Base-by-base conservation (phyloP, 2,888 invertebrate species). In the Meteorus cinctellus region DNA sequence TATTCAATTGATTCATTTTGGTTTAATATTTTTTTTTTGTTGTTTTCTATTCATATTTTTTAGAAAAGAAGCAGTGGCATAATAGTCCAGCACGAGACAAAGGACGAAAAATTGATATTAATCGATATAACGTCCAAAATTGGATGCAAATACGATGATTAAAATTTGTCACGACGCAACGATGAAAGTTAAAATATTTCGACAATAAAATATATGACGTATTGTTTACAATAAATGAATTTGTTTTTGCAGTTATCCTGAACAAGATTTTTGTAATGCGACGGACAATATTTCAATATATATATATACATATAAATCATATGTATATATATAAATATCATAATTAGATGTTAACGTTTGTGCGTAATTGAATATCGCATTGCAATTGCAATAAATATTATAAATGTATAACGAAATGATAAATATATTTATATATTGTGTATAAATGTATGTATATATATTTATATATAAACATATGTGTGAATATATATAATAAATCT, bases 341-440 rank as follows among this genome's bases (percentile, higher is more conserved):
- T 55, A 55, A 55, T 55, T 55, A 55, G 55, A 62, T 68, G 45
- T 67, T 45, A 60, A 83, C 83, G 82, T 83, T 78, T 74, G 82
- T 80, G 82, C 83, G 82, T 83, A 84, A 84, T 84, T 19, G 19
- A 19, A 55, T 55, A 55, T 55, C 55, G 55, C 85, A 86, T 84
- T 83, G 81, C 84, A 82, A 80, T 81, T 85, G 82, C 82, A 82
- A 84, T 82, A 83, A 89, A 89, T 89, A 80, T 89, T 88, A 88
- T 84, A 89, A 89, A 88, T 86, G 87, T 87, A 88, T 85, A 89
- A 89, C 88, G 87, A 86, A 89, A 89, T 89, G 87, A 89, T 89
- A 89, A 81, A 83, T 55, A 19, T 41, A 41, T 41, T 81, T 84
- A 82, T 83, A 79, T 79, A 72, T 81, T 72, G 79, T 78, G 79